A percentile compares a stretch with the other conserved stretches of the same genome.
These are phyloP conservation scores for Cephus pulcher DNA, from an alignment of 2,888 invertebrate species.

Conservation along the genomic window DNA sequence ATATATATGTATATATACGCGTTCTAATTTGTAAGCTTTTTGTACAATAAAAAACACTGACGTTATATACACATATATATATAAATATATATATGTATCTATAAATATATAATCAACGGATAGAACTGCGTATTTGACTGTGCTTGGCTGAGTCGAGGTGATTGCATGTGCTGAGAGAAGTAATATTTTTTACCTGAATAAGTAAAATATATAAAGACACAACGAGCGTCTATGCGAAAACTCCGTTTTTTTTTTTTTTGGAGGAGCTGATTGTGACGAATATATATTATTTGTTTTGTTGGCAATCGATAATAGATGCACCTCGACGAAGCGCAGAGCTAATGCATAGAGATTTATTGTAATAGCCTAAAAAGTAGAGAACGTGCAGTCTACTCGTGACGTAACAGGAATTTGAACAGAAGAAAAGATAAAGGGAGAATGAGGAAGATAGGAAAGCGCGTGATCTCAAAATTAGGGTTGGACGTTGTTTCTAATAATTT, in stretches of 20 bases:
- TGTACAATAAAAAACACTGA: constrained; percentile 51
- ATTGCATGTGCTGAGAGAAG: not conserved
- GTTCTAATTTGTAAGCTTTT: constrained; percentile 50
- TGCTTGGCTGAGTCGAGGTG: not conserved
- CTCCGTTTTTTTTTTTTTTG: not conserved
- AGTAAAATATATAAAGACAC: not conserved
- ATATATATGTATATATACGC: constrained; percentile 10
- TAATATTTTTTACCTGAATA: not conserved
- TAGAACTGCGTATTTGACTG: constrained; percentile 30
- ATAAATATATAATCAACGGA: constrained; percentile 4
- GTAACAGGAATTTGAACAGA: not conserved
- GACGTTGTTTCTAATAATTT: not conserved
- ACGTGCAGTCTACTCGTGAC: not conserved
- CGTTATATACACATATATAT: constrained; percentile 32
- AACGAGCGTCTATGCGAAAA: not conserved
- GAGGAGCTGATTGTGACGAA: not conserved
- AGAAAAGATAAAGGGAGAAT: not conserved
- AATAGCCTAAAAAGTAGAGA: not conserved
- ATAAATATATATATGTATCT: not conserved
- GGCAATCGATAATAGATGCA: not conserved
- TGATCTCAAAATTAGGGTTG: constrained; percentile 43
- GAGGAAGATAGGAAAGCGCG: constrained; percentile 31
- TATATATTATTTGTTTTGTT: not conserved
- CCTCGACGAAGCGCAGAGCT: constrained; percentile 2
- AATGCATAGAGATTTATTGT: constrained; percentile 14